phyloP scores from a whole-genome alignment of 2,113 vertebrate species.

The Tyto alba region DNA sequence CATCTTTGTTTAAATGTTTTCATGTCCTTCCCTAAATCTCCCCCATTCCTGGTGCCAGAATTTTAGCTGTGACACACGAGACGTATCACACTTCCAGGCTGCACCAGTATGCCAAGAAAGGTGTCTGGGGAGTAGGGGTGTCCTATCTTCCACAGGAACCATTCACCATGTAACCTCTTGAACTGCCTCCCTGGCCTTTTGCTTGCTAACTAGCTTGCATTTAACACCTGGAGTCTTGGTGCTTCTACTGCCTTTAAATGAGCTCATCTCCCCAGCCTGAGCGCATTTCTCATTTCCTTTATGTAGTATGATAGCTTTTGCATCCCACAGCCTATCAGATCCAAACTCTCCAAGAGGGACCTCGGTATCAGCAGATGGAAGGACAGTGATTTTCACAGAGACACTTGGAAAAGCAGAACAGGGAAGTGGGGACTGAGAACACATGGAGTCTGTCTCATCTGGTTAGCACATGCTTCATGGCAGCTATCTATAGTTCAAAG shows the following conservation, averaged over 20 bases:
- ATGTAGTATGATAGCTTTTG: background rate
- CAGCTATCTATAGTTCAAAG: conserved; percentile 26
- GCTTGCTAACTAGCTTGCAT: background rate
- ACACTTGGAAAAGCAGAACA: background rate
- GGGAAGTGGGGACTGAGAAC: background rate
- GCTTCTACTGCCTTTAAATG: background rate
- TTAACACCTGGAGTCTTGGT: background rate
- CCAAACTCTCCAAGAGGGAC: background rate
- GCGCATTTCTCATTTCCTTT: background rate
- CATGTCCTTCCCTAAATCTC: background rate
- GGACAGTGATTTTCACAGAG: background rate
- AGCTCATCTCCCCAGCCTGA: background rate
- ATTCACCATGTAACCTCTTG: accelerated
- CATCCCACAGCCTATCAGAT: background rate
- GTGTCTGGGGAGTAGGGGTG: background rate
- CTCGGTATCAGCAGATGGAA: background rate
- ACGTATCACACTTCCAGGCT: background rate
- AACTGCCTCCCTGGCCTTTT: background rate
- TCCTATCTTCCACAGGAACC: background rate
- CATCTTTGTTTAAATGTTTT: background rate
- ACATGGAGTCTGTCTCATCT: background rate
- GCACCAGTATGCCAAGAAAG: background rate
- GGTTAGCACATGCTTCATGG: background rate
- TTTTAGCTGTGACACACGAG: background rate
- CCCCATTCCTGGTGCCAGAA: background rate